These are phyloP conservation scores for Takifugu rubripes DNA, from an alignment of 2,797 vertebrate genomes.

Conservation along the genomic window DNA sequence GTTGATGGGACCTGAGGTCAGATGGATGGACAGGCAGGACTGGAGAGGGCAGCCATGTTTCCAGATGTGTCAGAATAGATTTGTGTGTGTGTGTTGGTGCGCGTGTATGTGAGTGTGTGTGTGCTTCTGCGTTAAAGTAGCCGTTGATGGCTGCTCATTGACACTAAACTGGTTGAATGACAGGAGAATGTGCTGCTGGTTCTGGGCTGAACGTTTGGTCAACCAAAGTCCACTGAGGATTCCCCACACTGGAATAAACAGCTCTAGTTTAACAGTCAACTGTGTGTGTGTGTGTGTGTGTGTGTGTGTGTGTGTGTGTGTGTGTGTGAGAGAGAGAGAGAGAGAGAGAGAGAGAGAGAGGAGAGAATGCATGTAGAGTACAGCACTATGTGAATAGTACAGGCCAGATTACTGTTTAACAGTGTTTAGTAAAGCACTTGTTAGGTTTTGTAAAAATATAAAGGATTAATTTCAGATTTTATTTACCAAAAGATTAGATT, in stretches of 20 bases:
- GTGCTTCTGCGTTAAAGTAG: constrained; percentile 28
- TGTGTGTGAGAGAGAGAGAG: no score
- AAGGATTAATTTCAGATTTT: no score
- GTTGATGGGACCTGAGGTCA: constrained; percentile 37
- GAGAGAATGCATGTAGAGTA: no score
- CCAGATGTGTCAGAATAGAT: constrained; percentile 70
- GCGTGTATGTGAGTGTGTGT: constrained; percentile 16
- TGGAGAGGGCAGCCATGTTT: constrained; percentile 56
- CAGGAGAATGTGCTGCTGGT: constrained; percentile 51
- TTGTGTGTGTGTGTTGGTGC: constrained; percentile 25
- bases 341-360: no score
- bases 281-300: constrained; percentile 25
- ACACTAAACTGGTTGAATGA: constrained; percentile 63
- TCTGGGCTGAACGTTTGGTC: constrained; percentile 61
- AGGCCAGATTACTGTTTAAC: not conserved
- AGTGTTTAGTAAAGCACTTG: not conserved
- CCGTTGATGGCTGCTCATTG: constrained; percentile 72
- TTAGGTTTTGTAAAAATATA: no score
- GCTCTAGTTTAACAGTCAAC: constrained; percentile 23
- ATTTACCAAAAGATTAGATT: no score
- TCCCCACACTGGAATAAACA: constrained; percentile 54
- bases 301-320: constrained; percentile 7
- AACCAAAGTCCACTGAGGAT: constrained; percentile 53
- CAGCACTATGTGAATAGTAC: no score
- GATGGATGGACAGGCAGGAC: constrained; percentile 46